Conservation (phyloP, 23 tunicate genomes). For the Diplosoma virens region DNA sequence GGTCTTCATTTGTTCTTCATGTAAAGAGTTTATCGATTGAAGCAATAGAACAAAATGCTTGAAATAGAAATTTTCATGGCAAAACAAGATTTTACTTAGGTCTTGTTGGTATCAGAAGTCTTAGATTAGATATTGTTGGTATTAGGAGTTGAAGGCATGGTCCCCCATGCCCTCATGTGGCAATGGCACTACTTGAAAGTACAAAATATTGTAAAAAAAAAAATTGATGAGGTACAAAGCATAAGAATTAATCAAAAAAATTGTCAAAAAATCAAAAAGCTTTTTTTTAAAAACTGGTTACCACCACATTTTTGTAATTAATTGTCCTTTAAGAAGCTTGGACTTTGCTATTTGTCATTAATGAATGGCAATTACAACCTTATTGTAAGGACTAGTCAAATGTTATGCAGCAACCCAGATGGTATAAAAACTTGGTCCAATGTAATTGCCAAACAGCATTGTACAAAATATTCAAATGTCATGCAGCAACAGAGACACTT, state of each 20-base stretch:
- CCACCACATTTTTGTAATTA: neutral
- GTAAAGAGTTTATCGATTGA: no score
- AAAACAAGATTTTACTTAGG: no score
- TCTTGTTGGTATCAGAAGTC: no score
- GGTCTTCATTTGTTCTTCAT: no score
- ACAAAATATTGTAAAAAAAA: neutral
- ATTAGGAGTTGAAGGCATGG: no score
- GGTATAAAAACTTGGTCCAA: neutral
- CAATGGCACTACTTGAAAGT: no score
- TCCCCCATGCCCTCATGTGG: no score
- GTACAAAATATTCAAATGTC: neutral
- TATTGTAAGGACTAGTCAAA: neutral
- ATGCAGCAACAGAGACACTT: no score
- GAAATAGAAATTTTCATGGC: no score
- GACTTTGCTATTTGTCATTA: neutral
- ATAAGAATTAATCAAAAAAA: neutral
- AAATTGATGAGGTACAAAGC: neutral
- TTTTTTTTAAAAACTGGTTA: neutral
- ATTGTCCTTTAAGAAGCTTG: neutral
- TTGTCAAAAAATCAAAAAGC: neutral
- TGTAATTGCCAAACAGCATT: neutral
- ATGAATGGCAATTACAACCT: neutral
- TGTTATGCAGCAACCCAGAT: neutral
- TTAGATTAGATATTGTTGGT: no score
- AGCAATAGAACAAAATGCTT: no score